Conservation (phyloP, 2,888 invertebrate genomes). For the Eumerus sabulonum region DNA sequence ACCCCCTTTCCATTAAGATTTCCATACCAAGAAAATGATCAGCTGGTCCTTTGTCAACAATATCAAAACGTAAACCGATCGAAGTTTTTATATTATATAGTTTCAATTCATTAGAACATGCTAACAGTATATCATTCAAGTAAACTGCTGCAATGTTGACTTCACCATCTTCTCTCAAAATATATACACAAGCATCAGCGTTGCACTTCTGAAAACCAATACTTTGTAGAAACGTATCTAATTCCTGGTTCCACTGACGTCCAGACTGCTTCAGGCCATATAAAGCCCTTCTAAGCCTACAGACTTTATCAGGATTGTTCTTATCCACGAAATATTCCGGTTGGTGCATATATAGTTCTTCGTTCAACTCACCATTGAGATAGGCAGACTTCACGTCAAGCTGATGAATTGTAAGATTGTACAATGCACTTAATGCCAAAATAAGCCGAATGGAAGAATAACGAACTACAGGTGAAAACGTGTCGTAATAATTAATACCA, state of each 20-base stretch:
- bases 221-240: background rate
- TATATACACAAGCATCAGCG: constrained; percentile 25
- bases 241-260: constrained; percentile 24
- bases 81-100: background rate
- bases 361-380: constrained; percentile 39
- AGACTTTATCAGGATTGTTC: constrained; percentile 10
- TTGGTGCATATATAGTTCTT: constrained; percentile 23
- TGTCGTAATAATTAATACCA: constrained; percentile 31
- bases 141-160: constrained; percentile 18
- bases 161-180: constrained; percentile 3
- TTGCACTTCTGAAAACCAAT: constrained; percentile 20
- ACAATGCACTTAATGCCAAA: constrained; percentile 30
- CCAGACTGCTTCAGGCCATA: constrained; percentile 44
- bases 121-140: constrained; percentile 33
- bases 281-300: constrained; percentile 17
- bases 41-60: constrained; percentile 23
- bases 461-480: constrained; percentile 28
- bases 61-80: constrained; percentile 10
- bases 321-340: constrained; percentile 20
- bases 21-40: constrained; percentile 33
- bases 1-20: background rate
- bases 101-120: background rate
- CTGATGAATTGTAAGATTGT: constrained; percentile 35
- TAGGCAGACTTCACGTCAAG: constrained; percentile 44
- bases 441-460: constrained; percentile 44